Evolutionary conservation across 2,888 invertebrate genomes (phyloP).

Genomic region (Ophion obscuratus): DNA sequence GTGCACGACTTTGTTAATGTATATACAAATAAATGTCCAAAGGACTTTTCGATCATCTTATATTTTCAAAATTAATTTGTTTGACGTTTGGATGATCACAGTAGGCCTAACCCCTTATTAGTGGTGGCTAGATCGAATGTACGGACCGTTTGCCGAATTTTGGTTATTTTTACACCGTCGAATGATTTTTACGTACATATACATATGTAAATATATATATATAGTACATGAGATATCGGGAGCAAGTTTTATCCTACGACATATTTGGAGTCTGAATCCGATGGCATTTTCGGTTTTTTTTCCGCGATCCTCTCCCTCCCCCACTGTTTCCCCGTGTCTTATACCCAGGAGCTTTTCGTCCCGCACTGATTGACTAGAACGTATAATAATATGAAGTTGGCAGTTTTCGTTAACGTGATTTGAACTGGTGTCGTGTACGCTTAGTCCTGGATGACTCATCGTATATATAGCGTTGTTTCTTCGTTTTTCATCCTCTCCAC

Average conservation of each 20-base stretch:
- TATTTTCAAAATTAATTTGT: no score
- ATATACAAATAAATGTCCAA: no score
- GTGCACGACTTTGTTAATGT: no score
- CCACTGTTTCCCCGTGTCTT: conserved; percentile 24
- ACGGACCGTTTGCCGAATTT: no score
- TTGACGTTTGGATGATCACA: no score
- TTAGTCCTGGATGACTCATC: conserved; percentile 63
- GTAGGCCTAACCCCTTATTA: no score
- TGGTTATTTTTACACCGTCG: conserved; percentile 12
- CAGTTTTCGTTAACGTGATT: conserved; percentile 81
- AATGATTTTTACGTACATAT: background rate
- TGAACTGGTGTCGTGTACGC: conserved; percentile 74
- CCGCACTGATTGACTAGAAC: conserved; percentile 78
- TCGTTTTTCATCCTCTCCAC: conserved; percentile 12
- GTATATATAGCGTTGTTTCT: conserved; percentile 26
- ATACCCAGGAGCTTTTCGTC: conserved; percentile 28
- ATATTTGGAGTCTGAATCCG: conserved; percentile 70
- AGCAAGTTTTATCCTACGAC: conserved; percentile 71
- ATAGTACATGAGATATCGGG: conserved; percentile 51
- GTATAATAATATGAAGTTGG: conserved; percentile 81
- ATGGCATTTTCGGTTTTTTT: conserved; percentile 39
- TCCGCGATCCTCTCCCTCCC: conserved; percentile 29
- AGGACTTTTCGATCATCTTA: no score
- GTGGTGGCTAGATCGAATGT: no score
- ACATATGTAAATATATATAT: conserved; percentile 21